These are phyloP conservation scores for Taenioides sp. DNA, from an alignment of 2,797 vertebrate genomes.

Conservation along the genomic window DNA sequence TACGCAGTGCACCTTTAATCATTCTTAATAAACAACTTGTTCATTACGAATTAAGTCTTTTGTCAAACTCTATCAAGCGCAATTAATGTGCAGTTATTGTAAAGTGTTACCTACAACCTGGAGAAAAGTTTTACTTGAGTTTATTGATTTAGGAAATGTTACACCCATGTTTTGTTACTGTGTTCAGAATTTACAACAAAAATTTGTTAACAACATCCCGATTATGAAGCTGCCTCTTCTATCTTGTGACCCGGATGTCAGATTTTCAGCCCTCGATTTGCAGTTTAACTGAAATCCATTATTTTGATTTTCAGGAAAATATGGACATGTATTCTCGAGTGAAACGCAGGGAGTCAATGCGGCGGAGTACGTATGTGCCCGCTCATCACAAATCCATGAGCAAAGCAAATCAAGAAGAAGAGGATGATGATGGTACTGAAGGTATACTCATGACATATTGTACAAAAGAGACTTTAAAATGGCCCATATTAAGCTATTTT, in stretches of 20 bases:
- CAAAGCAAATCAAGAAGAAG: slow-evolving; percentile 87
- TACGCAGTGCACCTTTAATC: too few relatives aligned
- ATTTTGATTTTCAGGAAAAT: slow-evolving; percentile 85
- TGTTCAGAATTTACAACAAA: too few relatives aligned
- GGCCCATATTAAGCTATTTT: too few relatives aligned
- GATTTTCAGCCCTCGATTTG: background rate
- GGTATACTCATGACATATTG: slow-evolving; percentile 38
- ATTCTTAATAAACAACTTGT: too few relatives aligned
- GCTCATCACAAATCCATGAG: slow-evolving; percentile 93
- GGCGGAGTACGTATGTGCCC: slow-evolving; percentile 92
- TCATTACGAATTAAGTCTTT: too few relatives aligned
- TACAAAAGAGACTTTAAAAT: too few relatives aligned
- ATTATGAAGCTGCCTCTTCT: background rate
- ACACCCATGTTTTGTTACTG: too few relatives aligned
- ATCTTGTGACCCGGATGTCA: background rate
- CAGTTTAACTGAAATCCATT: slow-evolving; percentile 2
- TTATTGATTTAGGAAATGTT: too few relatives aligned
- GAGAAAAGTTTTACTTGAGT: too few relatives aligned
- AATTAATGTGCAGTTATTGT: too few relatives aligned
- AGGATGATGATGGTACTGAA: slow-evolving; percentile 88
- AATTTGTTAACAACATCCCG: background rate
- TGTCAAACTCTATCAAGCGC: too few relatives aligned
- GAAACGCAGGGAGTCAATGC: slow-evolving; percentile 93
- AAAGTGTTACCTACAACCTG: too few relatives aligned
- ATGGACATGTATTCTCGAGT: slow-evolving; percentile 99